These are phyloP conservation scores for Littorina saxatilis DNA, from an alignment of 1,140 invertebrate species.

Conservation along the genomic window DNA sequence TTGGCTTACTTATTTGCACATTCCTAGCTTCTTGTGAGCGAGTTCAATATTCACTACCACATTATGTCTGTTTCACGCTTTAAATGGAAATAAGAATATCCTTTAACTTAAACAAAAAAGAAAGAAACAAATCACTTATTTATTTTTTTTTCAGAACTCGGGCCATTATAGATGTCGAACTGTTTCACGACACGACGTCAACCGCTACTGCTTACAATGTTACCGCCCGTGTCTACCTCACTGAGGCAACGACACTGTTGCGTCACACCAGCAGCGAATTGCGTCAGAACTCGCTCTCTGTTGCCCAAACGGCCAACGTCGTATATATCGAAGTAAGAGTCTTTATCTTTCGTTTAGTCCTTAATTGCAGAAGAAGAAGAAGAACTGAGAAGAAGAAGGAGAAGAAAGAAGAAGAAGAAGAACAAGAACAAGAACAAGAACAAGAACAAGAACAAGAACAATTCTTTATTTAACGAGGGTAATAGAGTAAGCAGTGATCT, in stretches of 20 bases:
- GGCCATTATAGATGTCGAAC: not conserved
- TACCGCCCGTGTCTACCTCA: constrained; percentile 25
- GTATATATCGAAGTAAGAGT: constrained; percentile 4
- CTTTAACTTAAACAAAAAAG: no score
- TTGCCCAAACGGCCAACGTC: not conserved
- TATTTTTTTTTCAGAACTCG: no score
- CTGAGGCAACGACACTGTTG: not conserved
- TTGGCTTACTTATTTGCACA: no score
- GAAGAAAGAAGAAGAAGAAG: not conserved
- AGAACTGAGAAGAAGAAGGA: no score
- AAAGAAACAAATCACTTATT: no score
- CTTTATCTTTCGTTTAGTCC: not conserved
- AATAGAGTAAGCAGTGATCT: no score
- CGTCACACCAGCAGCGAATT: constrained; percentile 20
- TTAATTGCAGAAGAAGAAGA: no score
- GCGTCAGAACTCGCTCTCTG: constrained; percentile 33
- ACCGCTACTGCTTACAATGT: constrained; percentile 24
- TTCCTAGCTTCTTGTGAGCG: no score
- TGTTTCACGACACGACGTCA: not conserved
- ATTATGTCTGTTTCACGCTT: not conserved
- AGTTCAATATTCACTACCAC: not conserved
- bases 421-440: no score
- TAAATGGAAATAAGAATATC: no score
- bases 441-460: no score
- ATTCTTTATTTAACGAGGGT: no score